Percentiles rank a stretch among this genome's conserved stretches.
These are phyloP conservation scores for Cheirogaleus medius DNA, from an alignment of 2,113 vertebrate species.

Conservation along the genomic window DNA sequence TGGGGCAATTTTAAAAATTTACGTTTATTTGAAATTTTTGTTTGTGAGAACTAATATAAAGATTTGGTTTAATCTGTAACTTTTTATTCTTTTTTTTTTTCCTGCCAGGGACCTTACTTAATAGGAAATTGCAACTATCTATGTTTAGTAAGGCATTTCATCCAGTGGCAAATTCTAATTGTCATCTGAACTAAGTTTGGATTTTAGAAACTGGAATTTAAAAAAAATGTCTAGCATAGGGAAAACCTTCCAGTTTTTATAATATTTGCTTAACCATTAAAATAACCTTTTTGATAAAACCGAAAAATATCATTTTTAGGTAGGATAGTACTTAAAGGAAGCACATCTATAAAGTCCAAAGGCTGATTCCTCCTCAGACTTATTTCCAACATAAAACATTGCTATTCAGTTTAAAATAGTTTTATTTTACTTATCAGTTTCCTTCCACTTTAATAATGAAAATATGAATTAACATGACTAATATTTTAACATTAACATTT, in stretches of 20 bases:
- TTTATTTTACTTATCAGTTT: slow-evolving; percentile 53
- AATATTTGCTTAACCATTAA: slow-evolving; percentile 5
- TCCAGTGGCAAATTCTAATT: background rate
- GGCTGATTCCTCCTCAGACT: background rate
- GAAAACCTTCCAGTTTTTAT: background rate
- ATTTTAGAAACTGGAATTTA: slow-evolving; percentile 46
- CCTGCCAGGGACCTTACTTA: background rate
- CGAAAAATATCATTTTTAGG: background rate
- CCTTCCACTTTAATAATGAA: slow-evolving; percentile 50
- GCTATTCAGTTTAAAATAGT: slow-evolving; percentile 41
- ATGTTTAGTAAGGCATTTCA: slow-evolving; percentile 46
- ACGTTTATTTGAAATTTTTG: slow-evolving; percentile 44
- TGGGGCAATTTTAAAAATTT: slow-evolving; percentile 16
- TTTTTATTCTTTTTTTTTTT: slow-evolving; percentile 42
- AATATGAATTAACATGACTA: slow-evolving; percentile 44
- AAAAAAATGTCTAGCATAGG: background rate
- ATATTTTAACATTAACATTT: slow-evolving; percentile 49
- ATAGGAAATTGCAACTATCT: slow-evolving; percentile 1
- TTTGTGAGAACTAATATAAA: slow-evolving; percentile 47
- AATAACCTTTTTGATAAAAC: background rate
- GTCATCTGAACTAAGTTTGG: slow-evolving; percentile 7
- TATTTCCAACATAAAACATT: background rate
- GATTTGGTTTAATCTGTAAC: slow-evolving; percentile 42
- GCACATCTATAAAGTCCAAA: slow-evolving; percentile 15
- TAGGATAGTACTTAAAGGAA: background rate